Evolutionary conservation across 2,888 invertebrate genomes (phyloP), one percentile per base, ranked within the genome.

Genomic region (Mayetiola destructor): DNA sequence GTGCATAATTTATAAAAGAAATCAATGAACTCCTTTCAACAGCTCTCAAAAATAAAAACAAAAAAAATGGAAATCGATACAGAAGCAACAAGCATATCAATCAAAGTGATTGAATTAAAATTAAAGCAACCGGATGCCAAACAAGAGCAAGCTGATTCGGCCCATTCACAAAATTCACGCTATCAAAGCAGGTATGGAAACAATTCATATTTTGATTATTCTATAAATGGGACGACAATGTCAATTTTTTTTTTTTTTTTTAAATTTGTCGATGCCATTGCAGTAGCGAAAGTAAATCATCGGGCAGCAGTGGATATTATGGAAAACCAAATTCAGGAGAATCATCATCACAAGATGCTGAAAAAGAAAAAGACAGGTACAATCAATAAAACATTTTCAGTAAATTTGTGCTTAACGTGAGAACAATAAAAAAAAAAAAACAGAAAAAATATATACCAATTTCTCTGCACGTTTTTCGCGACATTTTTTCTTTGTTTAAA

Each of bases 111-210:
- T n/a, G n/a, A n/a, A n/a, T n/a, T n/a, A n/a, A n/a, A n/a, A n/a
- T n/a, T n/a, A n/a, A n/a, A n/a, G n/a, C n/a, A n/a, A n/a, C n/a
- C n/a, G n/a, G n/a, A n/a, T n/a, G n/a, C n/a, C n/a, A n/a, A 66
- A 79, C 80, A 2, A 85, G 84, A 67, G 74, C 85, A 55, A n/a
- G 84, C 85, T 8, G 88, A 88, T 70, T 88, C 88, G 1, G 88
- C 82, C 10, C 88, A 88, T 67, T 86, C 87, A 0, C 85, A 82
- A 67, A 87, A 84, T 65, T 88, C 70, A 87, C 86, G 87, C 66
- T 88, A 88, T 0, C 83, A 85, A 66, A 77, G 84, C 67, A 88
- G 88, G 88, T 88, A 67, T 68, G 67, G 62, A 29, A 23, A 48
- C 6, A 29, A 16, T 23, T 42, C 12, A 12, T 14, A 23, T 21